These are phyloP conservation scores for Acleris sparsana DNA, from an alignment of 2,888 invertebrate species.

Conservation along the genomic window DNA sequence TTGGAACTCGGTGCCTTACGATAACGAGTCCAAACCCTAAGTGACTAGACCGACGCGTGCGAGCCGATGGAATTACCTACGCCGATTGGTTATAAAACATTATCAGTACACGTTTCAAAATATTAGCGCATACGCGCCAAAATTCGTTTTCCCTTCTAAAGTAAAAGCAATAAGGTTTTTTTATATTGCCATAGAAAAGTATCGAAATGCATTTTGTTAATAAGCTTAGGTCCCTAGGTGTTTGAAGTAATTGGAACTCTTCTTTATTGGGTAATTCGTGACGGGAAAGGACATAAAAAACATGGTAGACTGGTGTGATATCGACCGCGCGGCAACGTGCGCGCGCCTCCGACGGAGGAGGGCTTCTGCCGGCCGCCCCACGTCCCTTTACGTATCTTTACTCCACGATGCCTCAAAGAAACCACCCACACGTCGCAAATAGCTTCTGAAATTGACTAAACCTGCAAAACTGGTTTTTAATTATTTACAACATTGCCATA, in stretches of 20 bases:
- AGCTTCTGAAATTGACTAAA: neutral
- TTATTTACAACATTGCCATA: neutral
- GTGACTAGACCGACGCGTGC: neutral
- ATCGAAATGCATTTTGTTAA: constrained; percentile 16
- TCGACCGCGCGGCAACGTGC: constrained; percentile 72
- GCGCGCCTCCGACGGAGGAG: constrained; percentile 65
- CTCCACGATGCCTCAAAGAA: neutral
- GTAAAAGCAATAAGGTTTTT: neutral
- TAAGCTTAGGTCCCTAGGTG: constrained; percentile 37
- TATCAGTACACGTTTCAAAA: constrained; percentile 28
- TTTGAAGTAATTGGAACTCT: constrained; percentile 68
- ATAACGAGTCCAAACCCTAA: too few relatives aligned
- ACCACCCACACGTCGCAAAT: neutral
- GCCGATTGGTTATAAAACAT: constrained; percentile 25
- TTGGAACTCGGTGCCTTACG: too few relatives aligned
- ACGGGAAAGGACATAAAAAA: constrained; percentile 80
- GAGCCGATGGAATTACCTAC: constrained; percentile 22
- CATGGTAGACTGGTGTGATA: constrained; percentile 78
- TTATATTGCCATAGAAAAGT: constrained; percentile 10
- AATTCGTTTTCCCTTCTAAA: constrained; percentile 1
- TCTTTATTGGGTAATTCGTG: constrained; percentile 74
- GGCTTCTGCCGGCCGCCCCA: constrained; percentile 38
- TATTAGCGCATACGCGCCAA: constrained; percentile 22
- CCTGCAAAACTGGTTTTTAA: neutral
- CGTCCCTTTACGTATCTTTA: constrained; percentile 16